Base-by-base conservation (phyloP, 2,797 vertebrate genomes). In the Labroides dimidiatus region DNA sequence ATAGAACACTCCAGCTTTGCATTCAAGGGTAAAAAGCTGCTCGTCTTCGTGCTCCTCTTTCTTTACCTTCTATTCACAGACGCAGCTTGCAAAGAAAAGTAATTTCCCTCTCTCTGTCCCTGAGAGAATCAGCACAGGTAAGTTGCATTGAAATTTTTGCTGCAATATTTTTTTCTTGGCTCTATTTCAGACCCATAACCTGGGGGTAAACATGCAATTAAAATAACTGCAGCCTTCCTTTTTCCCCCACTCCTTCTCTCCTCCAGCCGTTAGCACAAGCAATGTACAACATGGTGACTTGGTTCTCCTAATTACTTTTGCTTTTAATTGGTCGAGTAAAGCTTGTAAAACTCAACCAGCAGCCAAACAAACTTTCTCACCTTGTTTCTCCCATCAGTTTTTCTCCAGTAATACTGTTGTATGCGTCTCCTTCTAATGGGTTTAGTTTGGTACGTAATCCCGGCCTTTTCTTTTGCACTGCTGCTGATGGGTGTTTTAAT, bases 131-230 rank as follows among this genome's bases (percentile, higher is more conserved):
- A 83, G 87, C 91, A 87, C 83, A 72, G 69, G 67, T 80, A 86
- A 86, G 85, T 91, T 87, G 77, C 89, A 90, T 90, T 89, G 89
- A 91, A 93, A 91, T 92, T 92, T 67, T 84, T 85, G 64, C 75
- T 37, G 77, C 85, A 85, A 85, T 75, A 81, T 84, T 83, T 84
- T n/a, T 85, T 87, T 78, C 87, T 84, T 84, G 80, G 88, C 86
- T 92, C 87, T 84, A 93, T 93, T 91, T 91, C 88, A 91, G 87
- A 86, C 89, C 87, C 74, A 86, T 91, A 93, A 91, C 92, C 93
- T 90, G 80, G 83, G 91, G 90, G 91, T 90, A 93, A 93, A 93
- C 91, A 92, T 84, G 90, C 90, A 93, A 93, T 93, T 93, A 93
- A 92, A 92, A 92, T 89, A 92, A 88, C 86, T 86, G 86, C 88